Evolutionary conservation across 2,888 invertebrate genomes (phyloP).

Genomic region (Willowsia nigromaculata): DNA sequence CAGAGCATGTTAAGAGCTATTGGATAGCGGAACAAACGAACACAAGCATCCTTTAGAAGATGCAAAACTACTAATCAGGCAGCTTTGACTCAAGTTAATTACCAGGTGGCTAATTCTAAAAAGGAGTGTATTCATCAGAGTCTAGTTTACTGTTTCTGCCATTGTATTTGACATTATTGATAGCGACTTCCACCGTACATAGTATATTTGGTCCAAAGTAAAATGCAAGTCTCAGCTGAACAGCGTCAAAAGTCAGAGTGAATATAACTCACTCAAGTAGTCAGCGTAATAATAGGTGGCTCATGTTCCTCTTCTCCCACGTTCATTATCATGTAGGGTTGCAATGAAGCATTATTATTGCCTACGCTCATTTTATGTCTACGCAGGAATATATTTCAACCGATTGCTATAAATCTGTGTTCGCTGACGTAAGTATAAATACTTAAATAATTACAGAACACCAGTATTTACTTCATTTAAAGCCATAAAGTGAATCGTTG

Average conservation of each 20-base stretch:
- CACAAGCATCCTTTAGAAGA: not conserved
- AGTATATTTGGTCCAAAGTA: not conserved
- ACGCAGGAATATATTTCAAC: not conserved
- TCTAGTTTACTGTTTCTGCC: constrained; percentile 1
- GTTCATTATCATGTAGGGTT: too few species aligned
- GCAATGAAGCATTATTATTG: too few species aligned
- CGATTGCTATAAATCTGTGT: not conserved
- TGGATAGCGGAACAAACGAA: too few species aligned
- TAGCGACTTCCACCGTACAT: not conserved
- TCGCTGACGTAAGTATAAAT: not conserved
- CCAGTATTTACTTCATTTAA: constrained; percentile 10
- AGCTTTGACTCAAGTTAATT: constrained; percentile 50
- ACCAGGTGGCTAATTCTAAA: constrained; percentile 33
- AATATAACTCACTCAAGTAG: too few species aligned
- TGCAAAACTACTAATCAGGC: constrained; percentile 58
- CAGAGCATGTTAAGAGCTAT: not conserved
- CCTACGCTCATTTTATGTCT: constrained; percentile 29
- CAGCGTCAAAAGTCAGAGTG: too few species aligned
- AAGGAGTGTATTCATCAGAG: constrained; percentile 44
- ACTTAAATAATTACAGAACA: constrained; percentile 16
- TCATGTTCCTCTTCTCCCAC: too few species aligned
- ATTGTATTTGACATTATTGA: not conserved
- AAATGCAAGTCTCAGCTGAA: too few species aligned
- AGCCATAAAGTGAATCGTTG: constrained; percentile 12
- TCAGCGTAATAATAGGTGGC: too few species aligned